Evolutionary conservation across 2,888 invertebrate genomes (phyloP).

Genomic region (Cerastis leucographa): DNA sequence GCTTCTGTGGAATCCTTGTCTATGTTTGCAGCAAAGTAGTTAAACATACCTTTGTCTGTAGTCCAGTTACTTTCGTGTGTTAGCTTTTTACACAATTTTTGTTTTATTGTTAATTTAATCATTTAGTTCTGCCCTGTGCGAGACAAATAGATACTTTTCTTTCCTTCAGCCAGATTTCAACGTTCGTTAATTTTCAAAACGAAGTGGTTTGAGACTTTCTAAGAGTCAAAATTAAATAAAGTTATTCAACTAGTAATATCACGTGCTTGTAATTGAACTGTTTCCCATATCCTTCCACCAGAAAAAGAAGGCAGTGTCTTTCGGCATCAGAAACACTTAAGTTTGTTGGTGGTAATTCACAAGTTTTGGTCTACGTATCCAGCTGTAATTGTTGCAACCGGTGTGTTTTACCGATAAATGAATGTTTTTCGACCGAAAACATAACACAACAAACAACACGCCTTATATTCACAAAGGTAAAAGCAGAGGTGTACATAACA

Average conservation of each 20-base stretch:
- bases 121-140: too few relatives aligned
- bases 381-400: neutral
- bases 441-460: too few relatives aligned
- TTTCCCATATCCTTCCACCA: neutral
- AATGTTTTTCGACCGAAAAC: neutral
- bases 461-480: too few relatives aligned
- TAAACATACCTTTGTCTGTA: neutral
- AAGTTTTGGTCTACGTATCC: too few relatives aligned
- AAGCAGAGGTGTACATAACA: too few relatives aligned
- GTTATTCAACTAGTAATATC: neutral
- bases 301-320: neutral
- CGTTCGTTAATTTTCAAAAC: neutral
- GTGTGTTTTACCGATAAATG: neutral
- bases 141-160: too few relatives aligned
- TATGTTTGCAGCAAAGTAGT: neutral
- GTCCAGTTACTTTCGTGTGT: too few relatives aligned
- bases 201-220: neutral
- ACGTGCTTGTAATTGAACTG: too few relatives aligned
- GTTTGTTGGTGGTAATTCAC: neutral
- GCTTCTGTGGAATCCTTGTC: too few relatives aligned
- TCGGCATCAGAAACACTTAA: neutral
- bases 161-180: neutral
- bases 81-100: too few relatives aligned
- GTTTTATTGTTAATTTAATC: too few relatives aligned
- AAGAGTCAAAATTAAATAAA: neutral